A percentile compares a stretch with the other conserved stretches of the same genome.
These are phyloP conservation scores for Naja naja DNA, from an alignment of 2,113 vertebrate species.

Conservation along the genomic window DNA sequence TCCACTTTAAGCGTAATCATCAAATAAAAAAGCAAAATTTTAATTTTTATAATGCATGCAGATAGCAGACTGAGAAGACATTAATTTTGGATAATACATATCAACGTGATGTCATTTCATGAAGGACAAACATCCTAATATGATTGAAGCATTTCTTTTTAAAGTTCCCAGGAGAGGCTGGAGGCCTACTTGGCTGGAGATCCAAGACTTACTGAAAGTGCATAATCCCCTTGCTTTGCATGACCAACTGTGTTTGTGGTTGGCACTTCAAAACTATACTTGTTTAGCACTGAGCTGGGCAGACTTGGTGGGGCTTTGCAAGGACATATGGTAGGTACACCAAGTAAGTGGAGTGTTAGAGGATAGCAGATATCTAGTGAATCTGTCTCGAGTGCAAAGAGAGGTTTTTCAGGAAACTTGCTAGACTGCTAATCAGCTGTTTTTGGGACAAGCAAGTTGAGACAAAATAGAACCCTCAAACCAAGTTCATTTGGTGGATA, in stretches of 20 bases:
- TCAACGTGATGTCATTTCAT: not conserved
- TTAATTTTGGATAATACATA: not conserved
- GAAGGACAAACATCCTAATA: not conserved
- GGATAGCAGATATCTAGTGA: not conserved
- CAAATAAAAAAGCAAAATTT: not conserved
- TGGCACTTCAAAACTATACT: not conserved
- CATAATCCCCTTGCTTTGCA: not conserved
- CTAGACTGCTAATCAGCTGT: not conserved
- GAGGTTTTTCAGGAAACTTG: accelerated
- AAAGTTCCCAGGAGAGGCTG: not conserved
- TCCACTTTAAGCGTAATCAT: not conserved
- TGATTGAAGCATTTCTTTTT: not conserved
- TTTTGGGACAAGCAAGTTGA: not conserved
- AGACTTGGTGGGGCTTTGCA: not conserved
- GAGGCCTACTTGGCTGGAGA: conserved; percentile 8
- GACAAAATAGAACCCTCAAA: not conserved
- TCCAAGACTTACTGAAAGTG: not conserved
- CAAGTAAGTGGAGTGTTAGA: not conserved
- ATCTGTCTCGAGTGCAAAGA: not conserved
- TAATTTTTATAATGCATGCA: not conserved
- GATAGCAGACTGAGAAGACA: not conserved
- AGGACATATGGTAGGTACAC: not conserved
- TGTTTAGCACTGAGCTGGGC: not conserved
- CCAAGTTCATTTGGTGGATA: not conserved
- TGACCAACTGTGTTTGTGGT: not conserved